Evolutionary conservation across 2,888 invertebrate genomes (phyloP).

Genomic region (Abrostola triplasia): DNA sequence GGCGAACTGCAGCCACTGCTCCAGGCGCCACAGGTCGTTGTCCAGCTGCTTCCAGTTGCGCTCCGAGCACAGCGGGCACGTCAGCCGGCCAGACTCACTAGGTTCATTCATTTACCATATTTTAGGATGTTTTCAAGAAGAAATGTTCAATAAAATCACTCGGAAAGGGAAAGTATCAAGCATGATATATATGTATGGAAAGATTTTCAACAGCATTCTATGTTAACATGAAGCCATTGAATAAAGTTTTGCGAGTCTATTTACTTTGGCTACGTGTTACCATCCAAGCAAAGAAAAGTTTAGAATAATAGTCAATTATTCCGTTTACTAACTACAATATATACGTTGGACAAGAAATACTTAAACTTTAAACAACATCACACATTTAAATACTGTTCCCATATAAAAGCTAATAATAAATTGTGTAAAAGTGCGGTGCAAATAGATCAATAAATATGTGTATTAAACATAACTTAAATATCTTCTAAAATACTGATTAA

Average conservation of each 20-base stretch:
- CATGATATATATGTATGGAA: neutral
- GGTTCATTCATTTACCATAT: neutral
- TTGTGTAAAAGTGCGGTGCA: conserved; percentile 63
- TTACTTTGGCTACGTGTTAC: conserved; percentile 8
- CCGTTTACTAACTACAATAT: conserved; percentile 15
- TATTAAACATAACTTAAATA: conserved; percentile 28
- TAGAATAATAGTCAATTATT: conserved; percentile 13
- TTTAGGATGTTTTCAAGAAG: neutral
- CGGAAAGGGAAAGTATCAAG: neutral
- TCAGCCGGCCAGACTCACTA: conserved; percentile 93
- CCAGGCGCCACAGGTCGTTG: conserved; percentile 96
- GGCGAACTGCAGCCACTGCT: conserved; percentile 96
- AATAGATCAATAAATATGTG: conserved; percentile 42
- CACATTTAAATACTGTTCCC: conserved; percentile 32
- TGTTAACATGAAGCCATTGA: neutral
- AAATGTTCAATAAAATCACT: neutral
- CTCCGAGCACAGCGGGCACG: conserved; percentile 96
- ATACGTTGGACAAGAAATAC: conserved; percentile 22
- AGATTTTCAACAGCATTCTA: neutral
- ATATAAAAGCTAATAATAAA: conserved; percentile 44
- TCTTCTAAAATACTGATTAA: conserved; percentile 48
- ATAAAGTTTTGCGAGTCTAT: no score
- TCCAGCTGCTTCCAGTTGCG: conserved; percentile 96
- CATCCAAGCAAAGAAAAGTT: conserved; percentile 6
- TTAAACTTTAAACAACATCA: conserved; percentile 27